Conservation (phyloP, 2,888 invertebrate genomes). For the Oscheius sp. region DNA sequence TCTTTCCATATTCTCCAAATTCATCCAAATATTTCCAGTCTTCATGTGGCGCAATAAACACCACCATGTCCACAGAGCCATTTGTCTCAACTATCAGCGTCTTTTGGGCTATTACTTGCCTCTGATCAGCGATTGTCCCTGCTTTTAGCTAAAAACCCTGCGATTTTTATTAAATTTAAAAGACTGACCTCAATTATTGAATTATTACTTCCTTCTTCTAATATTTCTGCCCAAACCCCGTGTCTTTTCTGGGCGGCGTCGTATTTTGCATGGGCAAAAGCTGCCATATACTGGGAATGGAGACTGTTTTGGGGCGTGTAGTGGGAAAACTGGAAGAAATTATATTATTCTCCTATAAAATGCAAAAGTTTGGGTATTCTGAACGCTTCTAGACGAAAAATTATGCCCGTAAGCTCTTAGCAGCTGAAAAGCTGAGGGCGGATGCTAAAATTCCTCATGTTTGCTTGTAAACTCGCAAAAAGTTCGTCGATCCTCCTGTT, state of each 20-base stretch:
- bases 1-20: slow-evolving; percentile 24
- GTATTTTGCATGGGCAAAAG: background rate
- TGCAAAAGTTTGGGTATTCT: no score
- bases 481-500: no score
- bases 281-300: slow-evolving; percentile 7
- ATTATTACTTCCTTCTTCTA: slow-evolving; percentile 22
- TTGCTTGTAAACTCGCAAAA: no score
- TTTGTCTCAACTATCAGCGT: slow-evolving; percentile 30
- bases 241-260: slow-evolving; percentile 19
- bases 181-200: slow-evolving; percentile 21
- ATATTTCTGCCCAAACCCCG: slow-evolving; percentile 29
- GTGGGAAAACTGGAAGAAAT: slow-evolving; percentile 5
- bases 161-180: background rate
- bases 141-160: slow-evolving; percentile 24
- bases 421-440: no score
- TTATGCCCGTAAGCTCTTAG: no score
- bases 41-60: slow-evolving; percentile 34
- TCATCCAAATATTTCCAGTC: slow-evolving; percentile 33
- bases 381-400: no score
- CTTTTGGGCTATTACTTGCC: slow-evolving; percentile 28
- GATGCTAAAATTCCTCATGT: no score
- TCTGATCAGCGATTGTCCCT: slow-evolving; percentile 27
- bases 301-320: slow-evolving; percentile 6
- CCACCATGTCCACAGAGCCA: slow-evolving; percentile 27
- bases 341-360: no score